Evolutionary conservation across 1,140 invertebrate genomes (phyloP), one percentile per base, ranked within the genome.

Genomic region (Arion vulgaris): DNA sequence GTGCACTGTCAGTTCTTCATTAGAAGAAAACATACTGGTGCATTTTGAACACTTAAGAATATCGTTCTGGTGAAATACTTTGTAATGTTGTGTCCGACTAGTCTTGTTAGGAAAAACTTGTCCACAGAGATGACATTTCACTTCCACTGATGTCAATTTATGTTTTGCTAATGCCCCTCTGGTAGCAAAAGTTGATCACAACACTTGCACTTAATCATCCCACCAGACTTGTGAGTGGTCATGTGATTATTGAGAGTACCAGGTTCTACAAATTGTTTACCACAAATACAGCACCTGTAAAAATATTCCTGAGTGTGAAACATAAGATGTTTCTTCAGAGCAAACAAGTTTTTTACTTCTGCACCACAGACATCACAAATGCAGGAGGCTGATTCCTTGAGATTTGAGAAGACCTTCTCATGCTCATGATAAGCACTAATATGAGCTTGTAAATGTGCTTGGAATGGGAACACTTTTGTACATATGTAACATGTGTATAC

Each of bases 231-330:
- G 38, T 81, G 80, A 28, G n/a, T 69, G 41, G 19, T 45, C 71
- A 81, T 72, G 71, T 81, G 80, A 32, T 73, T 73, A 28, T 62
- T 68, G 13, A 74, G 38, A 0, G 41, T 62, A 15, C 49, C 49
- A 73, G 36, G 36, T 28, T 57, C 68, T n/a, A 38, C 45, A 81
- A 74, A 73, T 32, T 72, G n/a, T 19, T 74, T 51, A 5, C 28
- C 23, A 49, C 80, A 81, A 2, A 53, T 51, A 57, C 80, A 81
- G 39, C 80, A 81, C 69, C 69, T 51, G 51, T 95, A 96, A 85
- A 97, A 96, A 86, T 96, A 95, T 83, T 87, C 86, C 66, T 97
- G 97, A 34, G 96, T 97, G 91, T 98, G 97, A 90, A 98, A 97
- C 87, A 97, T 93, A 62, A 98, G 93, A 93, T 98, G 97, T 92